Conservation (phyloP, 2,797 vertebrate genomes). For the Propithecus deckenii region DNA sequence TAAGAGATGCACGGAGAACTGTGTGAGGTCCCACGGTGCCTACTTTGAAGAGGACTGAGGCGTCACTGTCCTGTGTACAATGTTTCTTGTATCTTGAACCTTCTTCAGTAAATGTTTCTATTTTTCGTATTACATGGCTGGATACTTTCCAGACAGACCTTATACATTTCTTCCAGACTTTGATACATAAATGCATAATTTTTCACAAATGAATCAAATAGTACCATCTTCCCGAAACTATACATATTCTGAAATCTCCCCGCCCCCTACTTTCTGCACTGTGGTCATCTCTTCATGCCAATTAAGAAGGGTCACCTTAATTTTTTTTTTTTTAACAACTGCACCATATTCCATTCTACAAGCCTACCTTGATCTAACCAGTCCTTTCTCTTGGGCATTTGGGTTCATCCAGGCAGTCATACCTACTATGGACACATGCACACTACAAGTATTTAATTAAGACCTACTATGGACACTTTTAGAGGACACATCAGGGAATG, state of each 20-base stretch:
- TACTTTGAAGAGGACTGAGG: no score
- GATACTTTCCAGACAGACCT: no score
- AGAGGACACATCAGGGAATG: neutral
- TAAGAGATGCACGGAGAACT: no score
- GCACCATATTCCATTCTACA: neutral
- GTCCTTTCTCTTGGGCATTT: rapidly evolving
- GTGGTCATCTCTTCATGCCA: neutral
- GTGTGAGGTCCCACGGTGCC: no score
- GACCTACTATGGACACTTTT: neutral
- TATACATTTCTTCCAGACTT: neutral
- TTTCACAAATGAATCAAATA: neutral
- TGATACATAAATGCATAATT: neutral
- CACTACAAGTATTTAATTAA: neutral
- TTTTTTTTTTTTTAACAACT: neutral
- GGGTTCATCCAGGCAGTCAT: no score
- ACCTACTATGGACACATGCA: no score
- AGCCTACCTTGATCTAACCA: neutral
- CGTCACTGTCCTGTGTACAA: no score
- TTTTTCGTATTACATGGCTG: no score
- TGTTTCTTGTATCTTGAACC: no score
- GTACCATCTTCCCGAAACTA: neutral
- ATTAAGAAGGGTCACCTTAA: neutral
- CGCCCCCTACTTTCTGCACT: neutral
- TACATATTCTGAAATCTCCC: neutral
- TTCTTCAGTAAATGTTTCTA: no score